phyloP scores from a whole-genome alignment of 2,797 vertebrate species.

The Propithecus deckenii region DNA sequence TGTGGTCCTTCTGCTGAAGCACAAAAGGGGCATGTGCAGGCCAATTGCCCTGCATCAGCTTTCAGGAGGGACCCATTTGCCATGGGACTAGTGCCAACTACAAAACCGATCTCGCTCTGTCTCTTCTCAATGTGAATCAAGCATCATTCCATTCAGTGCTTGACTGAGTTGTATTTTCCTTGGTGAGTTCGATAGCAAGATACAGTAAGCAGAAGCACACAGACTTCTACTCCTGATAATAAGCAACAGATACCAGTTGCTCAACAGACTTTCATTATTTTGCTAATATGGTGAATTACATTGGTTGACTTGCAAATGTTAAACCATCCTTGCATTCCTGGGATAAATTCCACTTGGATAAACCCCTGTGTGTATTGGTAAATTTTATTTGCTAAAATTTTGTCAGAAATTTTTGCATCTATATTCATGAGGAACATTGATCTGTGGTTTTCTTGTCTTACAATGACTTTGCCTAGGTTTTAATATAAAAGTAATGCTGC shows the following conservation, averaged over 20 bases:
- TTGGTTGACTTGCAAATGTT: neutral
- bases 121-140: neutral
- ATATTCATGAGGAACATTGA: neutral
- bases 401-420: neutral
- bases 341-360: neutral
- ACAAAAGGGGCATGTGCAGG: neutral
- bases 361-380: neutral
- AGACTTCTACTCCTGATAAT: neutral
- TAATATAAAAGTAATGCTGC: neutral
- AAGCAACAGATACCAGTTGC: neutral
- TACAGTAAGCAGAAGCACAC: neutral
- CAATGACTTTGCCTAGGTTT: neutral
- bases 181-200: neutral
- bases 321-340: neutral
- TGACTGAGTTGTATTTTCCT: neutral
- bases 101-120: neutral
- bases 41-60: neutral
- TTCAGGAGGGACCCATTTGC: neutral
- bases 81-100: neutral
- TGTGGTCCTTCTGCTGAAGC: neutral
- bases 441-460: neutral
- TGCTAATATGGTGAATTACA: neutral
- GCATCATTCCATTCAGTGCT: neutral
- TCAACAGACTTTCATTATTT: neutral
- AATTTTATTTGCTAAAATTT: neutral